phyloP scores from a whole-genome alignment of 2,888 invertebrate species.

The Drosophila fungiperda region DNA sequence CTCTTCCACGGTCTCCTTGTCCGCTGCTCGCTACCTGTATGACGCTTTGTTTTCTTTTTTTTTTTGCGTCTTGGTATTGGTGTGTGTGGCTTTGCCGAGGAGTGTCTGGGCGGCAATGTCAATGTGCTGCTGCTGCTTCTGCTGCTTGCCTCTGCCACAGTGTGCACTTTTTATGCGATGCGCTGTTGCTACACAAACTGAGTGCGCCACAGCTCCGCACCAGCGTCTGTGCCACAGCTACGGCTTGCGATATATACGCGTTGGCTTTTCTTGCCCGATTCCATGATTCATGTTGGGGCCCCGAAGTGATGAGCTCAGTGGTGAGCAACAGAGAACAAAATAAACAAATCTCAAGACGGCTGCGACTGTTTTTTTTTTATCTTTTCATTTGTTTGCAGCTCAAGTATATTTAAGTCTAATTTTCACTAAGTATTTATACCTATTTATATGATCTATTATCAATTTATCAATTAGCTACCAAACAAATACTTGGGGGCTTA shows the following conservation, averaged over 20 bases:
- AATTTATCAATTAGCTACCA: slow-evolving; percentile 61
- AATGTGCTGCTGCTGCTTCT: slow-evolving; percentile 60
- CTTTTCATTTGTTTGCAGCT: slow-evolving; percentile 31
- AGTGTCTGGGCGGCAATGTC: slow-evolving; percentile 76
- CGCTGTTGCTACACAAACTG: slow-evolving; percentile 65
- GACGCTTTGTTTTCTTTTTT: slow-evolving; percentile 61
- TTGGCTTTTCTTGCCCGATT: slow-evolving; percentile 57
- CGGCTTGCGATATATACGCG: slow-evolving; percentile 49
- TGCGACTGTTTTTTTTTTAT: slow-evolving; percentile 24
- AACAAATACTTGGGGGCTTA: slow-evolving; percentile 56
- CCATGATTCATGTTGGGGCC: slow-evolving; percentile 67
- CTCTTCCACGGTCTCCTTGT: slow-evolving; percentile 30
- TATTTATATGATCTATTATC: slow-evolving; percentile 3
- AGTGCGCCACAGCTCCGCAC: slow-evolving; percentile 21
- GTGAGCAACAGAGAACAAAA: slow-evolving; percentile 13
- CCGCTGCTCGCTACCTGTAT: slow-evolving; percentile 64
- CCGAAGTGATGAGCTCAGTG: slow-evolving; percentile 58
- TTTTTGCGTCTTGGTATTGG: slow-evolving; percentile 49
- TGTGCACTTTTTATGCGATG: slow-evolving; percentile 66
- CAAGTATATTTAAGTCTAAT: slow-evolving; percentile 39
- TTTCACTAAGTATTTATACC: slow-evolving; percentile 46
- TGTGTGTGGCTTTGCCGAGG: slow-evolving; percentile 46
- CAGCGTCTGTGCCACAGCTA: slow-evolving; percentile 6
- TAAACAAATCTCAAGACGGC: slow-evolving; percentile 38
- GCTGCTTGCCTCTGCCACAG: slow-evolving; percentile 33